These are phyloP conservation scores for Tetheella fluctuosa DNA, from an alignment of 2,888 invertebrate species.

Conservation along the genomic window DNA sequence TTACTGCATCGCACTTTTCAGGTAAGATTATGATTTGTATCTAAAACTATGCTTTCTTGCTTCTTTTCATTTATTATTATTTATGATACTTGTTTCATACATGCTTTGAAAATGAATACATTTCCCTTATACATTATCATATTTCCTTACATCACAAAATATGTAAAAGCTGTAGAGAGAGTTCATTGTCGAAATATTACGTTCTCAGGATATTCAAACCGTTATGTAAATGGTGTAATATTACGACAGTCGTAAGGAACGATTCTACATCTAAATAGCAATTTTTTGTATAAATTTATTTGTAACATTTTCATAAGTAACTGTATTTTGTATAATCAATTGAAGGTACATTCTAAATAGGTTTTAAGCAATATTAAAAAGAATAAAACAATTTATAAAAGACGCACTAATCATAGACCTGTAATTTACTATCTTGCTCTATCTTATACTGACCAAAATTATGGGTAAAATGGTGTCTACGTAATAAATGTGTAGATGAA, in stretches of 20 bases:
- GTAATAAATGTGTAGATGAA: conserved; percentile 12
- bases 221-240: neutral
- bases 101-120: conserved; percentile 54
- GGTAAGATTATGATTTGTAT: conserved; percentile 63
- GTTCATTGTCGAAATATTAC: neutral
- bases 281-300: conserved; percentile 19
- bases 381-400: neutral
- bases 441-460: neutral
- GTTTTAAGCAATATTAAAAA: too few relatives aligned
- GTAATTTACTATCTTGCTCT: neutral
- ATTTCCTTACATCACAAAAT: too few relatives aligned
- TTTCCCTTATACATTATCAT: neutral
- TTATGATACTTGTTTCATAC: conserved; percentile 65
- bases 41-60: conserved; percentile 47
- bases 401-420: neutral
- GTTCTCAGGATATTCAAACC: neutral
- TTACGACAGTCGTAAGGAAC: conserved; percentile 5
- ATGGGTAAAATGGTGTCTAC: neutral
- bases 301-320: neutral
- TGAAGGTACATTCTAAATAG: too few relatives aligned
- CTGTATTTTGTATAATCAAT: neutral
- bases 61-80: conserved; percentile 31
- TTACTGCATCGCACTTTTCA: conserved; percentile 38
- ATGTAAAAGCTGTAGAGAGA: too few relatives aligned
- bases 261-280: neutral